Evolutionary conservation across 2,113 vertebrate genomes (phyloP).

Genomic region (Chaenogobius annularis): DNA sequence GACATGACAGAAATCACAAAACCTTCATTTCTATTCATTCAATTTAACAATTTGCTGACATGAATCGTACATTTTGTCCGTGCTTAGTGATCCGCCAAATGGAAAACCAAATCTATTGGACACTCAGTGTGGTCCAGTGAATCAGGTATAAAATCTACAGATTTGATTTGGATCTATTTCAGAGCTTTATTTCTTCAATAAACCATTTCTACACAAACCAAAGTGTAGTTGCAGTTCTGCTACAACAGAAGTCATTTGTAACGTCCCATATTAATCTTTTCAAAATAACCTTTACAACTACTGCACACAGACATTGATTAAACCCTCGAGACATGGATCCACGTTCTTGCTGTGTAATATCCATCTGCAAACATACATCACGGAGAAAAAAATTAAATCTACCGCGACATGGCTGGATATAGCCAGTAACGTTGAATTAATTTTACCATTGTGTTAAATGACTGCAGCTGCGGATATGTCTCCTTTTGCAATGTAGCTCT

Average conservation of each 20-base stretch:
- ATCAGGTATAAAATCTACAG: neutral
- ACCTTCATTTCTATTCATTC: too few species aligned
- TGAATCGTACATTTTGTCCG: too few species aligned
- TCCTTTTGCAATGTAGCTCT: conserved; percentile 62
- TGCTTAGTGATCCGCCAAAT: too few species aligned
- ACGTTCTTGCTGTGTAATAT: neutral
- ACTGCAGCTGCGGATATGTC: conserved; percentile 45
- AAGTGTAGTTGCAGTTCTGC: neutral
- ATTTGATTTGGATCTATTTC: neutral
- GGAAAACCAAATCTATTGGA: too few species aligned
- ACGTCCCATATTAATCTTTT: conserved; percentile 2
- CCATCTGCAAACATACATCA: conserved; percentile 42
- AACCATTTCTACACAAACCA: neutral
- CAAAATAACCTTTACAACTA: conserved; percentile 8
- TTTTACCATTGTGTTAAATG: conserved; percentile 63
- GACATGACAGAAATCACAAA: too few species aligned
- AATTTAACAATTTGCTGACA: too few species aligned
- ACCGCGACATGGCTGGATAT: conserved; percentile 41
- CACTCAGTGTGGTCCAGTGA: too few species aligned
- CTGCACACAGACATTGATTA: conserved; percentile 5
- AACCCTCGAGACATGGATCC: conserved; percentile 3
- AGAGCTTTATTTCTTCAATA: neutral
- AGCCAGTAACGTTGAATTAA: conserved; percentile 59
- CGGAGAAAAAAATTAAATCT: conserved; percentile 56
- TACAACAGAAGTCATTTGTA: conserved; percentile 1